Conservation (phyloP, 1,140 invertebrate genomes). For the Drosophila albomicans region DNA sequence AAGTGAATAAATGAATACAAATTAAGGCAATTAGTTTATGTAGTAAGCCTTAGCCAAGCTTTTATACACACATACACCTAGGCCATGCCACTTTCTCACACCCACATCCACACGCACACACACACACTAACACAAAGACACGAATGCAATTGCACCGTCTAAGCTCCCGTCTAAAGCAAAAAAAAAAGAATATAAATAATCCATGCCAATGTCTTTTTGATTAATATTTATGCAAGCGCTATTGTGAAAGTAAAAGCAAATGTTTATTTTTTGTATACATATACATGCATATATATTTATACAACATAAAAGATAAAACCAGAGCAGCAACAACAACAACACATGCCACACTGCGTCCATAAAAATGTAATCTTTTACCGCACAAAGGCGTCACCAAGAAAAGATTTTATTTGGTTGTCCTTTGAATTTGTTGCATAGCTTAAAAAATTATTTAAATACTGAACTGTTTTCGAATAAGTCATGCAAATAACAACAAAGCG, state of each 20-base stretch:
- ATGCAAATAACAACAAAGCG: conserved; percentile 3
- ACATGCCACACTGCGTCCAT: conserved; percentile 36
- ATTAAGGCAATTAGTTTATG: conserved; percentile 44
- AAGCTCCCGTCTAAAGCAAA: conserved; percentile 59
- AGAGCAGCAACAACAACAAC: conserved; percentile 26
- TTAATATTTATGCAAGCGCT: conserved; percentile 75
- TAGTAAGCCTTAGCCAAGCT: conserved; percentile 64
- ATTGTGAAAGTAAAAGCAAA: conserved; percentile 74
- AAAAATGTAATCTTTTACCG: conserved; percentile 12
- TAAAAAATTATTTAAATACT: conserved; percentile 15
- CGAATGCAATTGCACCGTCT: conserved; percentile 69
- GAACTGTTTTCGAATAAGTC: conserved; percentile 32
- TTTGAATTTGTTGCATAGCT: conserved; percentile 25
- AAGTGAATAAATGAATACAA: conserved; percentile 24
- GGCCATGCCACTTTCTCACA: conserved; percentile 20
- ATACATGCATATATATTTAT: conserved; percentile 68
- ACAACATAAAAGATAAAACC: conserved; percentile 41
- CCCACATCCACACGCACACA: conserved; percentile 15
- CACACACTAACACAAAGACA: conserved; percentile 17
- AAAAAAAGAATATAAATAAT: conserved; percentile 12
- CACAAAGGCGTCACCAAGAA: background rate
- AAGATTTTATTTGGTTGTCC: conserved; percentile 19
- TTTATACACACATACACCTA: conserved; percentile 34
- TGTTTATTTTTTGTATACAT: conserved; percentile 76
- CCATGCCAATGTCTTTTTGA: conserved; percentile 71